phyloP scores from a whole-genome alignment of 1,140 invertebrate species.

The Tetraneura akinire region DNA sequence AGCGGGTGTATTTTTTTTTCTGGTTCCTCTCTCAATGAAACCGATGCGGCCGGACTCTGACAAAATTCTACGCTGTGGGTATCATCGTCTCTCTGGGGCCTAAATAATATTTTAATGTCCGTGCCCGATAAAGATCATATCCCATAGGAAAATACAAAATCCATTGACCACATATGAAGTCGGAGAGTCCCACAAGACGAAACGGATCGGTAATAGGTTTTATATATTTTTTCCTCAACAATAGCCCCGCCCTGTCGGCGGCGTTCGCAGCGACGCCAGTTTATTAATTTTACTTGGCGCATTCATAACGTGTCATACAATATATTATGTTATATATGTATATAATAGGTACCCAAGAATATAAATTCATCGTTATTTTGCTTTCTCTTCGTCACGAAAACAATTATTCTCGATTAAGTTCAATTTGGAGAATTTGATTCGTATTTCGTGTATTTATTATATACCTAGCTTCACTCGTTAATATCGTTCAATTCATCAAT shows the following conservation, averaged over 20 bases:
- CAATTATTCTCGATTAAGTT: conserved; percentile 17
- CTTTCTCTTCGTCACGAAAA: not conserved
- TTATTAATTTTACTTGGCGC: conserved; percentile 41
- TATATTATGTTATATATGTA: no score
- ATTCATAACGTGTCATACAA: conserved; percentile 37
- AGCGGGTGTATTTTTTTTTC: conserved; percentile 3
- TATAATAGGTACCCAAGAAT: conserved; percentile 23
- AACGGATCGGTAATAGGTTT: conserved; percentile 51
- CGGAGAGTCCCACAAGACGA: conserved; percentile 29
- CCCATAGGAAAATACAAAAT: conserved; percentile 24
- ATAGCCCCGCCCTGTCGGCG: conserved; percentile 39
- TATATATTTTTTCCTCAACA: conserved; percentile 35
- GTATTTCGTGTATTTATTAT: no score
- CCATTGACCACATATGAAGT: conserved; percentile 46
- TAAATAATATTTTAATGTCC: conserved; percentile 50
- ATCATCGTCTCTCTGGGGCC: conserved; percentile 40
- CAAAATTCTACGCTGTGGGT: conserved; percentile 33
- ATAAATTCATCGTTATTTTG: conserved; percentile 14
- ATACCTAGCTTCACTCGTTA: no score
- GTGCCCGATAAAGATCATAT: conserved; percentile 44
- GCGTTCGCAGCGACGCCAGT: conserved; percentile 25
- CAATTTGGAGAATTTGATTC: not conserved
- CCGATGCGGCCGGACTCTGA: conserved; percentile 9
- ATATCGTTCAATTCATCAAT: no score
- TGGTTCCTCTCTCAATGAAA: conserved; percentile 31